Base-by-base conservation (phyloP, 2,888 invertebrate genomes). In the Allolobophora icterica region DNA sequence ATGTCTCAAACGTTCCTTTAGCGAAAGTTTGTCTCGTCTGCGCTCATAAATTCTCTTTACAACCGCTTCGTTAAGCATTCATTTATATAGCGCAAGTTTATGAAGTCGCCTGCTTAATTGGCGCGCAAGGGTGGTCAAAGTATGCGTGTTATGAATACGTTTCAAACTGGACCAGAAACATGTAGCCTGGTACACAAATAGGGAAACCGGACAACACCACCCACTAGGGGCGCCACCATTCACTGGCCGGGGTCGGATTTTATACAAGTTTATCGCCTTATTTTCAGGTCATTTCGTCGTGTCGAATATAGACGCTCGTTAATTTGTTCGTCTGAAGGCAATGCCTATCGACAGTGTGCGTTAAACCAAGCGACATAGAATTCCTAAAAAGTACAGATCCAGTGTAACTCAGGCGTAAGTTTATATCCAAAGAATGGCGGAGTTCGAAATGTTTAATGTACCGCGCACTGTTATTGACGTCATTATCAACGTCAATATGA, bases 21-120 rank as follows among this genome's bases (percentile, higher is more conserved):
- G 71, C 71, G 71, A 71, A 71, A 71, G 71, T 71, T n/a, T n/a
- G 71, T 71, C 71, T 71, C 71, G 71, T n/a, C 71, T 13, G 11
- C 30, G 71, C 71, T 71, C 71, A n/a, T 71, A 71, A 71, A 71
- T 71, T 52, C 71, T n/a, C n/a, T 71, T 71, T 71, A n/a, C 71
- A 71, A n/a, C 30, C 71, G 71, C n/a, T n/a, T 71, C 30, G 71
- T 71, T 71, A n/a, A 71, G 71, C 71, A 71, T 71, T 71, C 71
- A 71, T n/a, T 71, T 30, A 71, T n/a, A 71, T 71, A 71, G 30
- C 71, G 71, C n/a, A 6, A 71, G n/a, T 71, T n/a, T 30, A n/a
- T 71, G 71, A 30, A 71, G 71, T 71, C 71, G 71, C 8, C 71
- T 13, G 71, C 71, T 71, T 71, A n/a, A 71, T 71, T 71, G 71